A percentile compares a stretch with the other conserved stretches of the same genome.
Conservation (phyloP, 1,140 invertebrate species). For the Drosophila pruinosa region DNA sequence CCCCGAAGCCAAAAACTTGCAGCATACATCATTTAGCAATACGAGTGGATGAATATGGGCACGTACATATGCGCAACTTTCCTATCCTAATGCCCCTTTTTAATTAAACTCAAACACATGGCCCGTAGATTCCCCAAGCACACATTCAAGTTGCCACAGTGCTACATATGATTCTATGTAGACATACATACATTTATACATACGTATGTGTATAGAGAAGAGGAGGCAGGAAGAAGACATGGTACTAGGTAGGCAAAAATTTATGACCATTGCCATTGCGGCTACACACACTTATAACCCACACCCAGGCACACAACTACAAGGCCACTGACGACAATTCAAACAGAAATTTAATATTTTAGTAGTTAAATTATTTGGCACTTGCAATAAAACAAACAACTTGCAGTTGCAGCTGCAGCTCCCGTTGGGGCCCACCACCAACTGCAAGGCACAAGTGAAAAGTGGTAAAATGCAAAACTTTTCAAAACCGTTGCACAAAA, state of each 20-base stretch:
- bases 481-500: conserved; percentile 46
- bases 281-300: conserved; percentile 8
- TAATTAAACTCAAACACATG: conserved; percentile 77
- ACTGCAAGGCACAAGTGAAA: conserved; percentile 59
- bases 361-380: conserved; percentile 80
- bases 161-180: not conserved
- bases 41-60: conserved; percentile 24
- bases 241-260: conserved; percentile 42
- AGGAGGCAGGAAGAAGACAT: conserved; percentile 1
- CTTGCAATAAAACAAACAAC: conserved; percentile 80
- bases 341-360: conserved; percentile 80
- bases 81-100: conserved; percentile 64
- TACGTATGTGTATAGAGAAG: not conserved
- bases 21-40: conserved; percentile 36
- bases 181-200: not conserved
- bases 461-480: conserved; percentile 78
- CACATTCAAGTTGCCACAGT: conserved; percentile 68
- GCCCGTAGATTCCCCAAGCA: conserved; percentile 69
- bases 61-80: conserved; percentile 24
- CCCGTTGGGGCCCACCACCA: conserved; percentile 17
- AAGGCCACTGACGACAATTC: conserved; percentile 59
- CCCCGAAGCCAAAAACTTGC: conserved; percentile 15
- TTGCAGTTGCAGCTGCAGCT: conserved; percentile 42
- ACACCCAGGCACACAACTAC: conserved; percentile 3
- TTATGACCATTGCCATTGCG: conserved; percentile 50